A percentile compares a stretch with the other conserved stretches of the same genome.
Conservation (phyloP, 2,113 vertebrate species). For the Callipepla californica region DNA sequence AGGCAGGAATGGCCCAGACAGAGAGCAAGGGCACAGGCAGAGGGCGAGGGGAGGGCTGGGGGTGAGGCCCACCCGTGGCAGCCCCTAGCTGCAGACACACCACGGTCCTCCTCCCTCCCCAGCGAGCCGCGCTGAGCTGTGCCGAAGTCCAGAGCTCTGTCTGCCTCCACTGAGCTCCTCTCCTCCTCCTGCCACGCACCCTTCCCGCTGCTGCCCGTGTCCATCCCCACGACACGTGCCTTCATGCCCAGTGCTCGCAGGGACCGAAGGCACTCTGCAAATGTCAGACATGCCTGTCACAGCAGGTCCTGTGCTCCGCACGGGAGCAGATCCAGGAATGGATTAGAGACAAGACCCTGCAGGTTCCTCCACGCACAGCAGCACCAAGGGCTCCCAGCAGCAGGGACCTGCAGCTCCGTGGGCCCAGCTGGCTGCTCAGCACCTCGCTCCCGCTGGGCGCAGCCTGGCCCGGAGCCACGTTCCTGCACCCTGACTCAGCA, state of each 20-base stretch:
- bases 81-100: background rate
- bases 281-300: constrained; percentile 23
- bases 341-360: constrained; percentile 65
- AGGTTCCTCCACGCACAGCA: background rate
- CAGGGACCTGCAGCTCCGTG: background rate
- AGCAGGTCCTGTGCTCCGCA: constrained; percentile 21
- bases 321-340: background rate
- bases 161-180: background rate
- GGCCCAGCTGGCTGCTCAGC: background rate
- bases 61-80: background rate
- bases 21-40: background rate
- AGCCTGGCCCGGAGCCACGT: constrained; percentile 41
- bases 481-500: constrained; percentile 63
- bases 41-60: accelerated
- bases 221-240: background rate
- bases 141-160: background rate
- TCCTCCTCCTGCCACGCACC: accelerated
- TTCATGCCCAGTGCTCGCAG: background rate
- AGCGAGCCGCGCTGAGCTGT: background rate
- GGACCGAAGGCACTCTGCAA: background rate
- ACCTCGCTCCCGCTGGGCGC: background rate
- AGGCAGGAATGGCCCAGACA: background rate
- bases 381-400: background rate
- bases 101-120: background rate
- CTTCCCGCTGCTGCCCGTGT: background rate